Base-by-base conservation (phyloP, 1,140 invertebrate species). In the Drosophila melanica region DNA sequence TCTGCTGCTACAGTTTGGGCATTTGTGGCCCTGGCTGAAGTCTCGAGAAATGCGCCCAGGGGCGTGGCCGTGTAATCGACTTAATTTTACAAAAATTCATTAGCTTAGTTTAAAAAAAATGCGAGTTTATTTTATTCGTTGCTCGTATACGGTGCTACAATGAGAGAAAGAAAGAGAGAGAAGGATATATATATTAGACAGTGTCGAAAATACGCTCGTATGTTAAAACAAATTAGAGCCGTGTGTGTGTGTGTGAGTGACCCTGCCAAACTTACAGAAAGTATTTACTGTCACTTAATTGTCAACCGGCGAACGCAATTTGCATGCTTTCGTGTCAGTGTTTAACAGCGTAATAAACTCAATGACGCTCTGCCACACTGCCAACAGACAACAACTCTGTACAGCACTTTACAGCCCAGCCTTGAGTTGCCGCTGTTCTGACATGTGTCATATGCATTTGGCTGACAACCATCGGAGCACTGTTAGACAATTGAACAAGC, bases 371-470 rank as follows among this genome's bases (percentile, higher is more conserved):
- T 75, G 51, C 42, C 58, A 51, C 45, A 63, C 30, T 39, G 65
- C 51, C 62, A 41, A 35, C 58, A 64, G 66, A 20, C 45, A 55
- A 44, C 27, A 55, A 65, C 73, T 35, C 9, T 35, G 7, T 35
- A 9, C 7, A 9, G 55, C 67, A 68, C 74, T 70, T 57, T 67
- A 39, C 41, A 35, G 18, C 54, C 20, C 44, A 48, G 60, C 68
- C 68, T 60, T 60, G 42, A 45, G 55, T 41, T 55, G 58, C 33
- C 20, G 23, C 16, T 68, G 27, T 23, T 42, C 60, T 70, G 82
- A 77, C 82, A 86, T 81, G 82, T 81, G 82, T 87, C 82, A 87
- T 81, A 73, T 86, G 82, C 82, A 79, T 81, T 79, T 81, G 78
- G 75, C 53, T 67, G 77, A 80, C 77, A 77, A 55, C 63, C 44